A percentile compares a stretch with the other conserved stretches of the same genome.
These are phyloP conservation scores for Heliconius eleuchia DNA, from an alignment of 1,140 invertebrate species.

Conservation along the genomic window DNA sequence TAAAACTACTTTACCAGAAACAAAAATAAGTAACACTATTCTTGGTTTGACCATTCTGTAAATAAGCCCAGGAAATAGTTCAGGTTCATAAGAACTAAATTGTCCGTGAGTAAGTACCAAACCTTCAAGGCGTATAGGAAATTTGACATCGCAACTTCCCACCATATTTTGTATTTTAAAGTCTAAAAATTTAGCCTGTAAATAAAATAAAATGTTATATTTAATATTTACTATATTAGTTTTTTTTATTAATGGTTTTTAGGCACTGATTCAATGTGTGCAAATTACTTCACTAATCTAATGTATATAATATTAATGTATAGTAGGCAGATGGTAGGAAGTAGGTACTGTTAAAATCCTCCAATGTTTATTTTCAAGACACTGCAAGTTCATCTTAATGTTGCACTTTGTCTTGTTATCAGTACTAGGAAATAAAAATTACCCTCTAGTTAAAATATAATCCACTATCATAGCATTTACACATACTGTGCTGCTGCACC, in stretches of 20 bases:
- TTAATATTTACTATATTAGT: not conserved
- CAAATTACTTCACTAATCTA: too few relatives aligned
- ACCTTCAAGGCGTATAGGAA: slow-evolving; percentile 98
- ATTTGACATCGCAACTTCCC: slow-evolving; percentile 99
- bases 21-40: slow-evolving; percentile 99
- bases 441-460: too few relatives aligned
- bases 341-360: too few relatives aligned
- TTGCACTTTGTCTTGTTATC: too few relatives aligned
- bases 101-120: slow-evolving; percentile 98
- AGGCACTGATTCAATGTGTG: too few relatives aligned
- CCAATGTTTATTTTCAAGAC: too few relatives aligned
- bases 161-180: slow-evolving; percentile 99
- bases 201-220: slow-evolving; percentile 47
- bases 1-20: slow-evolving; percentile 98
- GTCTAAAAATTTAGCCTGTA: slow-evolving; percentile 98
- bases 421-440: too few relatives aligned
- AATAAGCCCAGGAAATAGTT: slow-evolving; percentile 98
- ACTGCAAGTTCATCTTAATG: too few relatives aligned
- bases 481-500: too few relatives aligned
- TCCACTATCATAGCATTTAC: too few relatives aligned
- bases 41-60: slow-evolving; percentile 99
- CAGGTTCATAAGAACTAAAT: slow-evolving; percentile 97
- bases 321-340: too few relatives aligned
- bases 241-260: not conserved
- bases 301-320: too few relatives aligned